Conservation (phyloP, 2,797 vertebrate genomes). For the Morus bassanus region DNA sequence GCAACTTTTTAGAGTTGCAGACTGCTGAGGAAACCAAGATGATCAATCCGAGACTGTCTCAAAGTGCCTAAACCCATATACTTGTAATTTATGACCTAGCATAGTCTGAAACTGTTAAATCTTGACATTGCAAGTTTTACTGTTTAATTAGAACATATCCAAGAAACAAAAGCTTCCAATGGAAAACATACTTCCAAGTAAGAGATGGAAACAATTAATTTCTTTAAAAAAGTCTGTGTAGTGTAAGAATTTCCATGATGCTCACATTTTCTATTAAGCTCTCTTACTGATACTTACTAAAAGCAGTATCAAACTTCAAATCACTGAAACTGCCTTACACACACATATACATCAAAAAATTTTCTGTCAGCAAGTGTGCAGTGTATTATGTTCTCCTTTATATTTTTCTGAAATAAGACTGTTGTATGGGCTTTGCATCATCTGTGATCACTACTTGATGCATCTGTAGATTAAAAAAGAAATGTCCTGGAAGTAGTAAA, state of each 20-base stretch:
- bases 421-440: background rate
- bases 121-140: background rate
- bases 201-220: background rate
- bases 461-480: background rate
- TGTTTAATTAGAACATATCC: background rate
- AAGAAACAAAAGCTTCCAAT: background rate
- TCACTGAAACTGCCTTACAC: background rate
- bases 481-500: background rate
- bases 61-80: background rate
- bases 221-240: background rate
- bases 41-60: background rate
- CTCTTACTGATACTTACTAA: background rate
- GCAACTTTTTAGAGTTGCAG: background rate
- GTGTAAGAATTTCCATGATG: background rate
- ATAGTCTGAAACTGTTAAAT: background rate
- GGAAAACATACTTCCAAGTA: background rate
- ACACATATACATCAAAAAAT: background rate
- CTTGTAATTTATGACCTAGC: background rate
- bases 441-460: background rate
- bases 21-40: background rate
- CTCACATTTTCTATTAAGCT: background rate
- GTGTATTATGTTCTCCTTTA: background rate
- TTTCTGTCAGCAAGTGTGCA: background rate
- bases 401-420: background rate
- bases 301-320: background rate